Percentiles rank a stretch among this genome's conserved stretches.
phyloP scores from a whole-genome alignment of 2,113 vertebrate genomes.

The Melanocharis versteri region DNA sequence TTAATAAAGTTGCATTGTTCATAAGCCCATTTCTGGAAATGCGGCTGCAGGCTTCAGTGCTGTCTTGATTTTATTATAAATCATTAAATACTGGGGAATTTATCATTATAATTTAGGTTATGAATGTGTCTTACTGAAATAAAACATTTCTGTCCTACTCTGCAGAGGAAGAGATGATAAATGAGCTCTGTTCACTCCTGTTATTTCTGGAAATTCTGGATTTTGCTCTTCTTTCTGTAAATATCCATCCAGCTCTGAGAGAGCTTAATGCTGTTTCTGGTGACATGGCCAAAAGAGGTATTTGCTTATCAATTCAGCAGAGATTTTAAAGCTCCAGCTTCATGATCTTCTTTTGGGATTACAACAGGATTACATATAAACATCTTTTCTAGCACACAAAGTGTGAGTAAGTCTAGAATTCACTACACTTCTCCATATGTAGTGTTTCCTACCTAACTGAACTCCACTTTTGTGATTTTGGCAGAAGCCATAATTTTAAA shows the following conservation, averaged over 20 bases:
- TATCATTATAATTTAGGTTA: neutral
- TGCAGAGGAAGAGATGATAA: neutral
- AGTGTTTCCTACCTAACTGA: neutral
- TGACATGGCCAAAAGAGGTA: neutral
- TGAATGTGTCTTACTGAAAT: neutral
- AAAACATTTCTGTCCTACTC: neutral
- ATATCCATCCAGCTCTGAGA: neutral
- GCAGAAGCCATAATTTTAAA: neutral
- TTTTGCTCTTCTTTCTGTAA: neutral
- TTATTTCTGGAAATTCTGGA: neutral
- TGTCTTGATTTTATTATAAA: neutral
- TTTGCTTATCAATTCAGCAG: neutral
- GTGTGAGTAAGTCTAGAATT: neutral
- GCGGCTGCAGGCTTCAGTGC: neutral
- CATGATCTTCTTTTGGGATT: neutral
- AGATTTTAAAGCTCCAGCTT: neutral
- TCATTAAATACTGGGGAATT: neutral
- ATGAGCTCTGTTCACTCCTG: neutral
- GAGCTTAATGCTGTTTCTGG: neutral
- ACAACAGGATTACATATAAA: neutral
- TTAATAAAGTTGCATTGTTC: neutral
- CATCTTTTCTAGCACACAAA: neutral
- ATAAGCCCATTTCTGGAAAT: neutral
- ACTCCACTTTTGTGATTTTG: neutral
- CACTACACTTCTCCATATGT: neutral